Percentiles rank a stretch among this genome's conserved stretches.
Conservation (phyloP, 2,797 vertebrate genomes). For the Chromobotia macracanthus region DNA sequence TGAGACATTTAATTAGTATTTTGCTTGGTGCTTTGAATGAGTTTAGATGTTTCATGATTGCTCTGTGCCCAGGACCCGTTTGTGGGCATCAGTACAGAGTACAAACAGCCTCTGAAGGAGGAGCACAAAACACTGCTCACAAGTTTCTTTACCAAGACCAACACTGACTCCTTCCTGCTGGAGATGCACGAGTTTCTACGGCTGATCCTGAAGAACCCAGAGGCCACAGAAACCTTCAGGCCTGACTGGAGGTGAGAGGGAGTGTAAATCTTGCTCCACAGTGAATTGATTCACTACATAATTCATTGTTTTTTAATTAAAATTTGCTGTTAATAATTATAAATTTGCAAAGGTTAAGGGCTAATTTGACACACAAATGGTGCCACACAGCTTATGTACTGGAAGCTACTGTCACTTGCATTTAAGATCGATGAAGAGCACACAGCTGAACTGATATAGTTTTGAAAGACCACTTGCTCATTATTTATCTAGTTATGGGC, state of each 20-base stretch:
- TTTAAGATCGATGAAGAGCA: no score
- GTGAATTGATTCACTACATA: no score
- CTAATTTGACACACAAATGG: no score
- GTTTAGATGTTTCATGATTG: not conserved
- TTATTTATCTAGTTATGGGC: no score
- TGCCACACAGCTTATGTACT: no score
- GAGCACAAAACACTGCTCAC: conserved; percentile 73
- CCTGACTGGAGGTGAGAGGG: conserved; percentile 83
- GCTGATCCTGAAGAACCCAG: conserved; percentile 77
- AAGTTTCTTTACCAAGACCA: conserved; percentile 79
- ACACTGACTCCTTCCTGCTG: conserved; percentile 83
- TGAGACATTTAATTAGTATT: conserved; percentile 62
- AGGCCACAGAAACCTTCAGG: conserved; percentile 69
- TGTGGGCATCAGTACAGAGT: conserved; percentile 71
- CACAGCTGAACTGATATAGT: no score
- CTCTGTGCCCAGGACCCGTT: conserved; percentile 90
- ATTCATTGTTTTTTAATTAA: no score
- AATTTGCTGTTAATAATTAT: no score
- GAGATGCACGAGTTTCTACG: conserved; percentile 92
- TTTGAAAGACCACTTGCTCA: no score
- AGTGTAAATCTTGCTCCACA: no score
- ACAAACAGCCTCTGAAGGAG: conserved; percentile 76
- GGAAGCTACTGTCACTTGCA: no score
- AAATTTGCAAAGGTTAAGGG: no score
- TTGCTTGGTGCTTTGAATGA: not conserved